These are phyloP conservation scores for Gallinago undulata DNA, from an alignment of 2,113 vertebrate genomes.

Conservation along the genomic window DNA sequence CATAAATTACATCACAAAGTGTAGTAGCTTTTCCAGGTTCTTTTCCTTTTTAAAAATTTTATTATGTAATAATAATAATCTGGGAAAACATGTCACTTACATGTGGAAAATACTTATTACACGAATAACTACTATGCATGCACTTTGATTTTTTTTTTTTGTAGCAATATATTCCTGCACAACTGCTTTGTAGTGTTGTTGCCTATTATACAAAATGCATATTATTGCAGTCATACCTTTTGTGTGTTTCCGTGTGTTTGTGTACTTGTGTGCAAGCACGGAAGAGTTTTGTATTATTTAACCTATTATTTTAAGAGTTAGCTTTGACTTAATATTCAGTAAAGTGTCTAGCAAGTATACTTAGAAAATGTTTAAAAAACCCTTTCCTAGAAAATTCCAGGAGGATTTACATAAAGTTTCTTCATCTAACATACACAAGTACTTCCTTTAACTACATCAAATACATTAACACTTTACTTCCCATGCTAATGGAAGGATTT, in stretches of 20 bases:
- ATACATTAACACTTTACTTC: neutral
- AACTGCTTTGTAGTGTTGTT: neutral
- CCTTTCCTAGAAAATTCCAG: neutral
- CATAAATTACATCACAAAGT: conserved; percentile 36
- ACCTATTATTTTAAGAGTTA: neutral
- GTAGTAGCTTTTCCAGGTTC: neutral
- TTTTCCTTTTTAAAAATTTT: neutral
- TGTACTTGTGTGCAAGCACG: neutral
- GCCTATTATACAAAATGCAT: neutral
- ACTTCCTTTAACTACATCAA: conserved; percentile 9
- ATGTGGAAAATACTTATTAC: neutral
- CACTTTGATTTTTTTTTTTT: neutral
- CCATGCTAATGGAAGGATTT: conserved; percentile 24
- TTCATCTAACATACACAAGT: neutral
- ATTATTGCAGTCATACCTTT: neutral
- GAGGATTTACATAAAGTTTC: conserved; percentile 21
- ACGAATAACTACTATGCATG: neutral
- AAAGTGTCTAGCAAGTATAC: neutral
- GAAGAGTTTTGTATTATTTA: neutral
- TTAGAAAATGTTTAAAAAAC: neutral
- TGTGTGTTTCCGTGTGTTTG: neutral
- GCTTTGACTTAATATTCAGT: neutral
- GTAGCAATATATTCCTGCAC: neutral
- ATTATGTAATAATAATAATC: neutral
- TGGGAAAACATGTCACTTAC: neutral